A percentile compares a stretch with the other conserved stretches of the same genome.
Evolutionary conservation across 2,113 vertebrate genomes (phyloP).

Genomic region (Pterophyllum scalare): DNA sequence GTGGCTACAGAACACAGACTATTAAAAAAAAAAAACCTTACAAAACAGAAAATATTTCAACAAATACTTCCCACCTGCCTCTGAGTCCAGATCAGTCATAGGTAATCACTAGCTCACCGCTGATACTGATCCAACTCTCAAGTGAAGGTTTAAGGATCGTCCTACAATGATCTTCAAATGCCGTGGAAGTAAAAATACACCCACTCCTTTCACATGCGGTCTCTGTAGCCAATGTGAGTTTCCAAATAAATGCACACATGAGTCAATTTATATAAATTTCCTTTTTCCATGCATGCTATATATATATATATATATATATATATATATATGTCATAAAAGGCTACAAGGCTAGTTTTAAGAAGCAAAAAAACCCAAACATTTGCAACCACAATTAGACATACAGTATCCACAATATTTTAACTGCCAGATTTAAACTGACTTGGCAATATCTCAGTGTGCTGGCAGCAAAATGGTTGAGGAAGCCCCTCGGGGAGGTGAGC

Average conservation of each 20-base stretch:
- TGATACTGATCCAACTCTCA: neutral
- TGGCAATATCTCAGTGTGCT: neutral
- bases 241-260: neutral
- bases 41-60: neutral
- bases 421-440: slow-evolving; percentile 6
- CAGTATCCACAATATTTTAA: neutral
- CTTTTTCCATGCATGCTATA: neutral
- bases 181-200: slow-evolving; percentile 1
- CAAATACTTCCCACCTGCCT: neutral
- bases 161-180: neutral
- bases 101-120: neutral
- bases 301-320: neutral
- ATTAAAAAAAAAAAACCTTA: neutral
- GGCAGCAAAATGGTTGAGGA: neutral
- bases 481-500: neutral
- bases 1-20: slow-evolving; percentile 9
- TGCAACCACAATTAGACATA: neutral
- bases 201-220: neutral
- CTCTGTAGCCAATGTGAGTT: neutral
- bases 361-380: too few species aligned
- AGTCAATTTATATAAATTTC: neutral
- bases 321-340: neutral
- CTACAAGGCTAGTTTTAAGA: neutral
- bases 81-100: neutral
- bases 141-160: slow-evolving; percentile 1